Evolutionary conservation across 2,888 invertebrate species (phyloP), one percentile per base, ranked within the genome.

Genomic region (Yponomeuta plumbellus): DNA sequence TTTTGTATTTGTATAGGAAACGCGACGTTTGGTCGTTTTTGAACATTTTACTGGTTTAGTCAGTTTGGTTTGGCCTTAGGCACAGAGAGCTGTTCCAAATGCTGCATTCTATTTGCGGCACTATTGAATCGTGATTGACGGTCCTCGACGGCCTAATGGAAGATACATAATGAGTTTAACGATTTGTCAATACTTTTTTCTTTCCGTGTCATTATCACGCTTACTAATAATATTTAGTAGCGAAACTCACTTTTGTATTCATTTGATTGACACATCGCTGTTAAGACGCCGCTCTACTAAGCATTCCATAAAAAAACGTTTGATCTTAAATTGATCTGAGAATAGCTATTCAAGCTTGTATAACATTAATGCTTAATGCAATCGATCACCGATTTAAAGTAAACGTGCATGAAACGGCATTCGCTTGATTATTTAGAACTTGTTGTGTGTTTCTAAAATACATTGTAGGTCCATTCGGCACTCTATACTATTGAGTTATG

Each of bases 1-100:
- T 89, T 88, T 89, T 88, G 44, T 52, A 3, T 17, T 52, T 52
- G 88, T 86, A 86, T 89, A 88, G 89, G 90, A 90, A 89, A 84
- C 78, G 72, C 72, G 68, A 73, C 71, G 77, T 79, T 82, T 75
- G 71, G 80, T 79, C 74, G 79, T 87, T 87, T 83, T 82, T 83
- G 80, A 72, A 77, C 76, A 74, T 74, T 77, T 72, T 75, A 73
- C 70, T 67, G 70, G 68, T 68, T 70, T 67, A 69, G 13, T 52
- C 13, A 52, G 13, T 17, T 17, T 5, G 39, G 5, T 39, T 52
- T 52, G 44, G 44, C 44, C 17, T 17, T 52, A 5, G 17, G 13
- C 5, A 5, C 13, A 17, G 3, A 52, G 69, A 68, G 72, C 72
- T 57, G 21, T 57, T 57, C 17, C 34, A 34, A 3, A 34, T 34